A percentile compares a stretch with the other conserved stretches of the same genome.
These are phyloP conservation scores for Melieria crassipennis DNA, from an alignment of 2,888 invertebrate genomes.

Conservation along the genomic window DNA sequence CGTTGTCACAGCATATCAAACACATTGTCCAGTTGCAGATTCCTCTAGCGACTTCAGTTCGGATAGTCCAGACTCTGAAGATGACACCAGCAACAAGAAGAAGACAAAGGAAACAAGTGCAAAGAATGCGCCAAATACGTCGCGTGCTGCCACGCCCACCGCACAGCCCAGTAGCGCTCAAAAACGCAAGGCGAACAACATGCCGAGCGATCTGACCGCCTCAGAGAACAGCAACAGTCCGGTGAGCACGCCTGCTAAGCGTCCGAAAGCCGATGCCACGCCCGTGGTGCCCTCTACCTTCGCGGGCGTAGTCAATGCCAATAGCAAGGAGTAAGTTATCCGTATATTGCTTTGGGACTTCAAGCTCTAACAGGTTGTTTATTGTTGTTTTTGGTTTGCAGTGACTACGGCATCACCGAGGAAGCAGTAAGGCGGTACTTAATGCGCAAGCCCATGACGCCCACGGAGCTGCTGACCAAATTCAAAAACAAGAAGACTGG, in stretches of 20 bases:
- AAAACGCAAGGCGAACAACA: slow-evolving; percentile 60
- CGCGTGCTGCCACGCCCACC: slow-evolving; percentile 67
- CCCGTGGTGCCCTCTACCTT: slow-evolving; percentile 63
- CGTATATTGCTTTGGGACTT: background rate
- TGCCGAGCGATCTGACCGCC: slow-evolving; percentile 64
- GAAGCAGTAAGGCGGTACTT: slow-evolving; percentile 94
- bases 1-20: background rate
- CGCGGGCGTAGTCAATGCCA: slow-evolving; percentile 59
- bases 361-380: background rate
- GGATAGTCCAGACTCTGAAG: slow-evolving; percentile 76
- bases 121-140: slow-evolving; percentile 53
- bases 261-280: slow-evolving; percentile 58
- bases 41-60: slow-evolving; percentile 79
- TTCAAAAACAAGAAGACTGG: slow-evolving; percentile 95
- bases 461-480: slow-evolving; percentile 93
- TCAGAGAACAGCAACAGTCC: slow-evolving; percentile 65
- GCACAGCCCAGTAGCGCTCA: slow-evolving; percentile 48
- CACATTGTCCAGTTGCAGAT: slow-evolving; percentile 64
- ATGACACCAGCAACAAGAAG: slow-evolving; percentile 68
- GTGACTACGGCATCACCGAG: slow-evolving; percentile 91
- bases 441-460: slow-evolving; percentile 97
- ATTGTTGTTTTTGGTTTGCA: slow-evolving; percentile 61
- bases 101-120: slow-evolving; percentile 61
- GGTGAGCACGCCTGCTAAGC: slow-evolving; percentile 63
- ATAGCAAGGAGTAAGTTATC: slow-evolving; percentile 61